Evolutionary conservation across 2,888 invertebrate species (phyloP).

Genomic region (Callyntrura guangdongensis): DNA sequence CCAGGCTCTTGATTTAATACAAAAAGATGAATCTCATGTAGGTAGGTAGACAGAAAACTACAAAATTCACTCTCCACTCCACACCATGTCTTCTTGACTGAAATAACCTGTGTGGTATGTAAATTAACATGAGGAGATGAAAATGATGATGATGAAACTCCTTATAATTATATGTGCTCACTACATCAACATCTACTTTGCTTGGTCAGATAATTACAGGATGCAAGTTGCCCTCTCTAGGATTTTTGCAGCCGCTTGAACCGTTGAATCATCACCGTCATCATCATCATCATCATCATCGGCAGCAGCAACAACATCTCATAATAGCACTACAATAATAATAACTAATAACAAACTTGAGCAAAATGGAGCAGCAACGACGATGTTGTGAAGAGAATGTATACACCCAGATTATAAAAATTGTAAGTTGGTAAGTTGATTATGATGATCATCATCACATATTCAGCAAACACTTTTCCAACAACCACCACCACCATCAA

Average conservation of each 20-base stretch:
- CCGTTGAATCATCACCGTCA: slow-evolving; percentile 52
- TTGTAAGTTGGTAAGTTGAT: slow-evolving; percentile 25
- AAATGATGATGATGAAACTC: slow-evolving; percentile 77
- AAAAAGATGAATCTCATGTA: not conserved
- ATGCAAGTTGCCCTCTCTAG: slow-evolving; percentile 75
- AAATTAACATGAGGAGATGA: slow-evolving; percentile 77
- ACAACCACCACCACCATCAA: slow-evolving; percentile 20
- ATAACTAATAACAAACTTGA: slow-evolving; percentile 5
- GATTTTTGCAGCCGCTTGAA: slow-evolving; percentile 74
- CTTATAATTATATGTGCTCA: slow-evolving; percentile 81
- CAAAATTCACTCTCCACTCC: not conserved
- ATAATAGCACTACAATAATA: slow-evolving; percentile 41
- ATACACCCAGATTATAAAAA: slow-evolving; percentile 31
- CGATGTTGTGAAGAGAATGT: slow-evolving; percentile 52
- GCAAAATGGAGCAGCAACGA: slow-evolving; percentile 48
- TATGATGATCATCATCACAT: slow-evolving; percentile 20
- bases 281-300: slow-evolving; percentile 51
- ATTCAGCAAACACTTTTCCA: slow-evolving; percentile 70
- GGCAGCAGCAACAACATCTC: not conserved
- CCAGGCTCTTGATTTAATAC: not conserved
- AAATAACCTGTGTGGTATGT: slow-evolving; percentile 80
- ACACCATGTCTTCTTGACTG: slow-evolving; percentile 6
- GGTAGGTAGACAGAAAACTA: not conserved
- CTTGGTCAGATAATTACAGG: slow-evolving; percentile 79
- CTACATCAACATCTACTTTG: slow-evolving; percentile 82